Evolutionary conservation across 2,888 invertebrate species (phyloP), one percentile per base, ranked within the genome.

Genomic region (Petrolisthes cinctipes): DNA sequence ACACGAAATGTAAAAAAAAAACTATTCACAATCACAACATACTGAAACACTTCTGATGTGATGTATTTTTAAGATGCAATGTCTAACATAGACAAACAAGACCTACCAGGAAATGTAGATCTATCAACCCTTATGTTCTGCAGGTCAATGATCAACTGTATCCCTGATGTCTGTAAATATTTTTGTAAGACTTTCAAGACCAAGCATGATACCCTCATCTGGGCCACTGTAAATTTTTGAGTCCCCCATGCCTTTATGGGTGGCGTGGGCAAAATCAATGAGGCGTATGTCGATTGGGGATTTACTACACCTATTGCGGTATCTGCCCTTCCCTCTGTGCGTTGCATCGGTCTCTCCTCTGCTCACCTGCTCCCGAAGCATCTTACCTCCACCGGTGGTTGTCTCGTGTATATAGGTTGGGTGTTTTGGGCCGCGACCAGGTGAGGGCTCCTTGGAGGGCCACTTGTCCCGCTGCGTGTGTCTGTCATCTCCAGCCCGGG

Each of bases 191-290:
- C 92, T 93, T 73, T 93, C 92, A 73, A 93, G 91, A 20, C 93
- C 93, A 91, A 93, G 93, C 51, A 93, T 92, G 90, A 93, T 93
- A 11, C 93, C 93, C 51, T 92, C 91, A 90, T 93, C 93, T 20
- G 93, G 93, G 9, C 93, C 93, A 20, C 91, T 90, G 86, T 92
- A 92, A 9, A 91, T 89, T 23, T 92, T 92, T 4, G 92, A 89
- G 85, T 92, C 92, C 61, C 92, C 92, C 91, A 93, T 91, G 6
- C 92, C 92, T 81, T 91, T 91, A 90, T 93, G 93, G 6, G 93
- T 93, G 4, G 93, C 92, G 91, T 93, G 93, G 17, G 93, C 93
- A 92, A 93, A 93, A 91, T 93, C 93, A 86, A 93, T 93, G 90
- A 93, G 92, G 79, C 93, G 91, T 11, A 93, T 92, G 91, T 93